Percentiles rank a stretch among this genome's conserved stretches.
Evolutionary conservation across 1,140 invertebrate species (phyloP).

Genomic region (Tribolium madens): DNA sequence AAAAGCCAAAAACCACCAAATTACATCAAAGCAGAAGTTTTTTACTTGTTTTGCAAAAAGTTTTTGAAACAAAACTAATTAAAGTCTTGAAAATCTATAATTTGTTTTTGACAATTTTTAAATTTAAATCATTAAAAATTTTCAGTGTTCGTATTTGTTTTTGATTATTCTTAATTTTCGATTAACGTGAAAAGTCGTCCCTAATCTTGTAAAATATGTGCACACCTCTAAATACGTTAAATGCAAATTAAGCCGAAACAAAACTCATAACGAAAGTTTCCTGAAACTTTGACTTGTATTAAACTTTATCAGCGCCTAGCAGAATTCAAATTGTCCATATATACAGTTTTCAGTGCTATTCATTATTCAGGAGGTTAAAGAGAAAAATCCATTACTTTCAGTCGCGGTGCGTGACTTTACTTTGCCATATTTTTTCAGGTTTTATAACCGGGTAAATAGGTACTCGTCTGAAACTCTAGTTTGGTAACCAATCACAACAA

Average conservation of each 20-base stretch:
- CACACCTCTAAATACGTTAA: conserved; percentile 8
- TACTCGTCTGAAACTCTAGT: not conserved
- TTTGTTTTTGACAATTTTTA: no score
- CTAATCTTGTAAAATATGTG: conserved; percentile 13
- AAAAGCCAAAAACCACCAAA: no score
- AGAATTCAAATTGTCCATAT: conserved; percentile 12
- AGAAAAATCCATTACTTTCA: not conserved
- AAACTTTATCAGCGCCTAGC: conserved; percentile 8
- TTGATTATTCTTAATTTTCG: no score
- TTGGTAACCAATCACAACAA: not conserved
- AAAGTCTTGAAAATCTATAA: no score
- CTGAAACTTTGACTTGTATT: not conserved
- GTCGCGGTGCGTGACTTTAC: not conserved
- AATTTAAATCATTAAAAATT: no score
- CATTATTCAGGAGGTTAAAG: not conserved
- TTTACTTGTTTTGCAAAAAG: no score
- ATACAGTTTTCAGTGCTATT: not conserved
- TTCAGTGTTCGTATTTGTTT: no score
- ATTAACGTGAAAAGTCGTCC: not conserved
- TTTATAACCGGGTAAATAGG: not conserved
- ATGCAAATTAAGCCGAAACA: conserved; percentile 17
- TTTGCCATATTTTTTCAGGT: not conserved
- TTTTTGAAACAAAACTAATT: no score
- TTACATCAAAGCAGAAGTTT: no score
- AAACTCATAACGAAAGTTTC: conserved; percentile 3